Evolutionary conservation across 2,797 vertebrate species (phyloP).

Genomic region (Danio albolineatus): DNA sequence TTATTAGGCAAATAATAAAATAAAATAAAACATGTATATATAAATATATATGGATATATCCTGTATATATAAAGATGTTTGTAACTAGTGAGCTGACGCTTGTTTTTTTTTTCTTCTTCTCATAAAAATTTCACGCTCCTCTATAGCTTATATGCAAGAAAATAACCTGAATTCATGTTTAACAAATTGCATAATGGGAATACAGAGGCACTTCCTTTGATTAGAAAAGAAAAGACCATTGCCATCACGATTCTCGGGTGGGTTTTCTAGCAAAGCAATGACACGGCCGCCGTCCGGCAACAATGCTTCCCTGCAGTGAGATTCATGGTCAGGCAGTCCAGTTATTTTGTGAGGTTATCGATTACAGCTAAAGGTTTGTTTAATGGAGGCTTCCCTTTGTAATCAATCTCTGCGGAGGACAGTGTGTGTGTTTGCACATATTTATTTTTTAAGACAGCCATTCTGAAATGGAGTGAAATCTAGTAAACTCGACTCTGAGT

Average conservation of each 20-base stretch:
- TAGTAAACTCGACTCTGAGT: constrained; percentile 22
- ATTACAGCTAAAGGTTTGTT: constrained; percentile 58
- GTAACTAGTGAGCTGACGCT: constrained; percentile 79
- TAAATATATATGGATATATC: constrained; percentile 81
- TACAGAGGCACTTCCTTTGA: constrained; percentile 88
- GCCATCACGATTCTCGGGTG: constrained; percentile 71
- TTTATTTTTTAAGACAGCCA: constrained; percentile 31
- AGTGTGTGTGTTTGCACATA: constrained; percentile 37
- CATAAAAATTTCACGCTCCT: constrained; percentile 74
- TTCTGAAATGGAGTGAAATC: constrained; percentile 20
- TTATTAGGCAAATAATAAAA: constrained; percentile 81
- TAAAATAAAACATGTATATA: constrained; percentile 77
- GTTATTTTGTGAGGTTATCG: constrained; percentile 84
- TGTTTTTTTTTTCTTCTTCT: constrained; percentile 70
- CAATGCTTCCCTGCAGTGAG: constrained; percentile 79
- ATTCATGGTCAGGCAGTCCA: constrained; percentile 83
- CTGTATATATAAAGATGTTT: constrained; percentile 85
- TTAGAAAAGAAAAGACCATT: constrained; percentile 79
- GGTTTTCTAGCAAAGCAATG: constrained; percentile 73
- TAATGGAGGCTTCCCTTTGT: constrained; percentile 79
- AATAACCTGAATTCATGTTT: constrained; percentile 87
- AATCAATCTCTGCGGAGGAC: constrained; percentile 62
- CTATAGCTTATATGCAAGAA: constrained; percentile 87
- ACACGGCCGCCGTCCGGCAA: constrained; percentile 68
- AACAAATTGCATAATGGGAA: constrained; percentile 89